Evolutionary conservation across 92 coral and sea anemone genomes (phyloP).

Genomic region (Porites lobata): DNA sequence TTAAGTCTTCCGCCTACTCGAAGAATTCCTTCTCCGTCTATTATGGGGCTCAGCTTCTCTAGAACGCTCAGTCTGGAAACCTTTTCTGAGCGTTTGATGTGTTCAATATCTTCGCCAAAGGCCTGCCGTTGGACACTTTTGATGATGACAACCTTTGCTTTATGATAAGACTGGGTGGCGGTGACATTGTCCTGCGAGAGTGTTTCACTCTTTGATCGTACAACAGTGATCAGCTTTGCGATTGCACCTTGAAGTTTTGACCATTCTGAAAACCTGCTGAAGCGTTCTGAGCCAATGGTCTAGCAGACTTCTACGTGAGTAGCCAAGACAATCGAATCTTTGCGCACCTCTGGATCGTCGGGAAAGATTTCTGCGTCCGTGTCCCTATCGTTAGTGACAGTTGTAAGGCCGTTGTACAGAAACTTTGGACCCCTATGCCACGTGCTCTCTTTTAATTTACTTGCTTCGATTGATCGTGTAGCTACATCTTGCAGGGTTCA

Average conservation of each 20-base stretch:
- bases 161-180: too few species aligned
- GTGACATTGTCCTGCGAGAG: not conserved
- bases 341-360: conserved; percentile 54
- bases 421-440: conserved; percentile 66
- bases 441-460: conserved; percentile 41
- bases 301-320: conserved; percentile 16
- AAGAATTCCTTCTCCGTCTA: conserved; percentile 32
- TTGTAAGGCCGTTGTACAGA: conserved; percentile 28
- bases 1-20: conserved; percentile 61
- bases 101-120: too few species aligned
- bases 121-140: too few species aligned
- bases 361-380: conserved; percentile 13
- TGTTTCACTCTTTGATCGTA: not conserved
- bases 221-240: too few species aligned
- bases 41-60: too few species aligned
- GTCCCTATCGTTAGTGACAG: not conserved
- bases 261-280: conserved; percentile 55
- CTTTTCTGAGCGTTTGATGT: too few species aligned
- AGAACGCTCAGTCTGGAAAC: too few species aligned
- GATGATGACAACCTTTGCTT: too few species aligned
- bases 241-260: not conserved
- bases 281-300: conserved; percentile 26
- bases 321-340: conserved; percentile 3
- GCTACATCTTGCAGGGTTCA: conserved; percentile 71
- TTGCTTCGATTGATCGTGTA: conserved; percentile 59